Base-by-base conservation (phyloP, 30 jellyfish, hydroid and myxozoan species). In the Aurelia coerulea region DNA sequence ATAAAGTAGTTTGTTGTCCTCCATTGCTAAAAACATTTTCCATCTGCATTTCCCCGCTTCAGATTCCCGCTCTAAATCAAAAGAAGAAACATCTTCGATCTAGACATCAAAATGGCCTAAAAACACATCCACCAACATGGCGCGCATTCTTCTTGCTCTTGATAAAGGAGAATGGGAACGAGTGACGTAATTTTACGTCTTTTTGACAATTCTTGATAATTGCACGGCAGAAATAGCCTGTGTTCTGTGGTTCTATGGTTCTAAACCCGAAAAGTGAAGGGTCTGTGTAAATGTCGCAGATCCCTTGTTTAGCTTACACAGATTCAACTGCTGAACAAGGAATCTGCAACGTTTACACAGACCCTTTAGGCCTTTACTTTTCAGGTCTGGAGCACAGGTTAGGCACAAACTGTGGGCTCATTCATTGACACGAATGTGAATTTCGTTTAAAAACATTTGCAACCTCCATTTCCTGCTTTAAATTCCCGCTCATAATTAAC, bases 21-120 rank as follows among this genome's bases (percentile, higher is more conserved):
- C 70, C 70, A 16, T 13, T 60, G 31, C 31, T 60, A 11, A 60
- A 60, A 10, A 60, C 70, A 6, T 60, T 60, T 60, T 60, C 70
- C 35, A 60, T 5, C 35, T 60, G 34, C 70, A 60, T 60, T 78
- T 78, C 62, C 88, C 88, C 88, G 88, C 88, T 62, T 62, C 17
- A 78, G 4, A 1, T 78, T 78, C 88, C 88, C 88, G 88, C 88
- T 62, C 59, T 39, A 78, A 78, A 64, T 78, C 66, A 42, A 33
- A 78, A 76, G 78, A 78, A 78, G 88, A 78, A 78, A 78, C 88
- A 78, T 78, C 88, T 78, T 78, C 79, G 88, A 78, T 78, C 69
- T 63, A 71, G 76, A 78, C 53, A 59, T 51, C 34, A 62, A 62
- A 15, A 7, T 63, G 84, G 84, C 84, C 73, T 73, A 73, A 78